Evolutionary conservation across 2,797 vertebrate genomes (phyloP).

Genomic region (Scleropages formosus): DNA sequence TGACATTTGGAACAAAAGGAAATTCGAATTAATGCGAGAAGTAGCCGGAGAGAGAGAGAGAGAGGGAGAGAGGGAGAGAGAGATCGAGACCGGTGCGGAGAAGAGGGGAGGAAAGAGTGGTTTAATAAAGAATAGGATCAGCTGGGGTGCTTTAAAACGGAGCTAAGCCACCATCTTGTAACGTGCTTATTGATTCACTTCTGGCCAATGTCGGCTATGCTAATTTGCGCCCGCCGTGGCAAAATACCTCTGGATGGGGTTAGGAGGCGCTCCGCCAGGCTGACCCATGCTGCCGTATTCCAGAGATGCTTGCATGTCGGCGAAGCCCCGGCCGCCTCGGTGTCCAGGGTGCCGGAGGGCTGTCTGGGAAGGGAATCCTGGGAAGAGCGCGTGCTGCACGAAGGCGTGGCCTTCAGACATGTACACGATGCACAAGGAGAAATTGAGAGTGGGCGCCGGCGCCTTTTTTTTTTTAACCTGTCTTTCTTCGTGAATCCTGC

Average conservation of each 20-base stretch:
- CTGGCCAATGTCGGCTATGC: neutral
- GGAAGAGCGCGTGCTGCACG: too few relatives aligned
- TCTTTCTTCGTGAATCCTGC: conserved; percentile 29
- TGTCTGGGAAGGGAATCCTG: too few relatives aligned
- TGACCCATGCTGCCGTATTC: too few relatives aligned
- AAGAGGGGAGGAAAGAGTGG: conserved; percentile 17
- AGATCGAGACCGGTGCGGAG: conserved; percentile 19
- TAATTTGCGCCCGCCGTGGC: too few relatives aligned
- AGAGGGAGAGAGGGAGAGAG: conserved; percentile 14
- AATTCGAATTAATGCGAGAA: conserved; percentile 29
- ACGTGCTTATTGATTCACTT: neutral
- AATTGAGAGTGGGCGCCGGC: conserved; percentile 5
- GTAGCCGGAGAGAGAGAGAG: conserved; percentile 26
- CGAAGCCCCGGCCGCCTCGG: too few relatives aligned
- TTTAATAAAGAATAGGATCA: conserved; percentile 25
- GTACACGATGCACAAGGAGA: too few relatives aligned
- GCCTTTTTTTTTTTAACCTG: conserved; percentile 29
- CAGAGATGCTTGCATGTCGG: too few relatives aligned
- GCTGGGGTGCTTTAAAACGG: neutral
- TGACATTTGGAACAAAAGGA: conserved; percentile 43
- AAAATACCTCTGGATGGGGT: too few relatives aligned
- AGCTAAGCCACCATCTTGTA: conserved; percentile 21
- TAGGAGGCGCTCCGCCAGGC: too few relatives aligned
- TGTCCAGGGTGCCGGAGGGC: too few relatives aligned
- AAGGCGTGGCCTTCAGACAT: too few relatives aligned